A percentile compares a stretch with the other conserved stretches of the same genome.
phyloP scores from a whole-genome alignment of 2,797 vertebrate species.

The Fundulus diaphanus region DNA sequence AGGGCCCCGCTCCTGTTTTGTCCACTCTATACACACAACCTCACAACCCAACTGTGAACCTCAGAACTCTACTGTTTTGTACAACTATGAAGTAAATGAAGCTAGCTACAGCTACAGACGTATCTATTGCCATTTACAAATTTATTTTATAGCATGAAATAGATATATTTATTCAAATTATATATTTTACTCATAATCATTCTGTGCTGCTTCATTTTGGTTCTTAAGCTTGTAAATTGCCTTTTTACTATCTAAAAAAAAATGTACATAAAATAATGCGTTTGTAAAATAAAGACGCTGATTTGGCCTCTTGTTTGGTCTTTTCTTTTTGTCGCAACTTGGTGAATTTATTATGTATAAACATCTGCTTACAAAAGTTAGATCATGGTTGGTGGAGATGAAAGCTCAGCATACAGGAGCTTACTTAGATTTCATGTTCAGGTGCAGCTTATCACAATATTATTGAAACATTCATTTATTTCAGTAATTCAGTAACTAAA shows the following conservation, averaged over 20 bases:
- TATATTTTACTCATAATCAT: conserved; percentile 99
- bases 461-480: neutral
- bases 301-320: conserved; percentile 86
- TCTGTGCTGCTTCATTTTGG: conserved; percentile 90
- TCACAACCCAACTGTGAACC: conserved; percentile 96
- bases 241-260: conserved; percentile 95
- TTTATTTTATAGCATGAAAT: conserved; percentile 99
- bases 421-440: neutral
- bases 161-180: conserved; percentile 99
- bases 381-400: neutral
- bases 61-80: conserved; percentile 98
- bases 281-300: conserved; percentile 99
- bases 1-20: conserved; percentile 65
- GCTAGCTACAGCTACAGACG: conserved; percentile 98
- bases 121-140: conserved; percentile 97
- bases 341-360: neutral
- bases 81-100: conserved; percentile 97
- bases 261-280: conserved; percentile 95
- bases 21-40: conserved; percentile 86
- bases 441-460: neutral
- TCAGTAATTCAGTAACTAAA: neutral
- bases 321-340: conserved; percentile 40
- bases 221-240: conserved; percentile 99
- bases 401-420: neutral
- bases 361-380: neutral